These are phyloP conservation scores for Rhabditophanes sp. DNA, from an alignment of 2,888 invertebrate genomes.

Conservation along the genomic window DNA sequence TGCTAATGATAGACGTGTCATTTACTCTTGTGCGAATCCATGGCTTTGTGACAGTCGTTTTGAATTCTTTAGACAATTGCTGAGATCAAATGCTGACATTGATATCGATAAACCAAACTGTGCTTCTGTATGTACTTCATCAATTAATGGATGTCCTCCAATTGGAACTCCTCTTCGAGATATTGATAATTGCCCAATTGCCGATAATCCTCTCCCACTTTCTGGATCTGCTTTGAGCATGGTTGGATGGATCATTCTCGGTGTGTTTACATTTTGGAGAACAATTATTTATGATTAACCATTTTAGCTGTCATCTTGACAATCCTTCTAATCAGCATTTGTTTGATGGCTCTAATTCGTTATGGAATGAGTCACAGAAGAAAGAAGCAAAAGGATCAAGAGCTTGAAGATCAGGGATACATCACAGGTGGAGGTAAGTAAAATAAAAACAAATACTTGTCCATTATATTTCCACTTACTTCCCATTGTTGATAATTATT, in stretches of 20 bases:
- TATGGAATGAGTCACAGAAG: slow-evolving; percentile 42
- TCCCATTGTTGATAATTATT: no score
- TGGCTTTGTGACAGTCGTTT: slow-evolving; percentile 42
- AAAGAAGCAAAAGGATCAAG: slow-evolving; percentile 41
- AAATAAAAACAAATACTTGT: no score
- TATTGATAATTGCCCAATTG: slow-evolving; percentile 31
- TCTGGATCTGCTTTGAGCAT: slow-evolving; percentile 30
- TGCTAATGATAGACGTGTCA: slow-evolving; percentile 37
- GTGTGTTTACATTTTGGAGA: slow-evolving; percentile 15
- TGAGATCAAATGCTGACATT: slow-evolving; percentile 39
- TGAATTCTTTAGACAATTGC: slow-evolving; percentile 40
- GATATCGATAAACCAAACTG: slow-evolving; percentile 30
- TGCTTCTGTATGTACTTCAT: slow-evolving; percentile 27
- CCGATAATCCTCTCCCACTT: slow-evolving; percentile 27
- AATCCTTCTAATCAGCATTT: slow-evolving; percentile 38
- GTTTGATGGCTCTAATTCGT: slow-evolving; percentile 38
- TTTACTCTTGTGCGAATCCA: slow-evolving; percentile 42
- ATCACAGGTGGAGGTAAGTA: no score
- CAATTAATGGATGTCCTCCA: slow-evolving; percentile 34
- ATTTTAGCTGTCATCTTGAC: slow-evolving; percentile 41
- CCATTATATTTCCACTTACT: no score
- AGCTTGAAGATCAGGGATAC: slow-evolving; percentile 36
- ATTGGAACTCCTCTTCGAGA: slow-evolving; percentile 37
- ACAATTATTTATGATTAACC: neutral
- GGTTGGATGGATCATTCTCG: slow-evolving; percentile 43